A percentile compares a stretch with the other conserved stretches of the same genome.
phyloP scores from a whole-genome alignment of 92 coral and sea anemone species.

The Pocillopora meandrina region DNA sequence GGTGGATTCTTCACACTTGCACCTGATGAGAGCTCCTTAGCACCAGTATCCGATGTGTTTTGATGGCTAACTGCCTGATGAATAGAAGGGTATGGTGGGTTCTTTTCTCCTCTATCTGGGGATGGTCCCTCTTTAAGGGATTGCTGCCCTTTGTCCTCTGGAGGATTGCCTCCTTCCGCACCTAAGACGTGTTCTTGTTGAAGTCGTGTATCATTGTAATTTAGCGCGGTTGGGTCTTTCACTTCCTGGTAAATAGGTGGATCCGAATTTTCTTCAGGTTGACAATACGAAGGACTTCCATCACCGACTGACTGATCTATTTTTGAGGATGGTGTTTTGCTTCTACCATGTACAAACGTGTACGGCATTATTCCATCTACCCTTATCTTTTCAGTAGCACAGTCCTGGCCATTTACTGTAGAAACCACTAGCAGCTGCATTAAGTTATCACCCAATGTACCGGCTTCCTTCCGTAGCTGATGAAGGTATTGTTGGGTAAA shows the following conservation, averaged over 20 bases:
- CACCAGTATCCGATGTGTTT: no score
- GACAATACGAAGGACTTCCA: neutral
- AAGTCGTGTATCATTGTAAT: neutral
- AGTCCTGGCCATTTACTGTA: neutral
- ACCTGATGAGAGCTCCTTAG: no score
- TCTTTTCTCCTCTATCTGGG: no score
- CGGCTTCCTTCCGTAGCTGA: slow-evolving; percentile 24
- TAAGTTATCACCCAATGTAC: slow-evolving; percentile 26
- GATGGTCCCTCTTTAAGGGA: no score
- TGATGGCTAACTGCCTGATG: no score
- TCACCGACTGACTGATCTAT: neutral
- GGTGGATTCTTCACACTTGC: no score
- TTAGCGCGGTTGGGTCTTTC: neutral
- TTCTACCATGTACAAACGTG: neutral
- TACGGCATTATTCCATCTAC: slow-evolving; percentile 22
- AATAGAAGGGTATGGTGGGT: no score
- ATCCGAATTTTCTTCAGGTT: neutral
- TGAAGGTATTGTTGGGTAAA: slow-evolving; percentile 36
- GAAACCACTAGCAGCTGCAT: slow-evolving; percentile 51
- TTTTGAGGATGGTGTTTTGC: neutral
- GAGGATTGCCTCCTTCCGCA: no score
- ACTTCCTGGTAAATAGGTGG: slow-evolving; percentile 25
- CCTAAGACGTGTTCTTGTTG: no score
- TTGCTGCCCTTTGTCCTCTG: no score
- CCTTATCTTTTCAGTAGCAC: slow-evolving; percentile 14